Evolutionary conservation across 2,797 vertebrate genomes (phyloP), one percentile per base, ranked within the genome.

Genomic region (Allenopithecus nigroviridis): DNA sequence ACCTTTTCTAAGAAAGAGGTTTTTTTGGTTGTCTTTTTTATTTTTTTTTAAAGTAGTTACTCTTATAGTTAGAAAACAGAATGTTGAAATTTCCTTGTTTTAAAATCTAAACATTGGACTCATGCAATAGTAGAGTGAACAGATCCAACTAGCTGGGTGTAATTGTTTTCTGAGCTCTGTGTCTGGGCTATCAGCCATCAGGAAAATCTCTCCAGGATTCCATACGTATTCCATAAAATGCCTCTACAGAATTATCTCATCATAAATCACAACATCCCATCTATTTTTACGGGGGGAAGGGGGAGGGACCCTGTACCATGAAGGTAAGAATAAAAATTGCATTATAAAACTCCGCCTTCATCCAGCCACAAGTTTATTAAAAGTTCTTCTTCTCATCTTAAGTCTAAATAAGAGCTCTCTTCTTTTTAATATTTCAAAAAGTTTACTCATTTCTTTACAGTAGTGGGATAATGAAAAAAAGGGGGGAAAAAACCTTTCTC

Each of bases 341-440:
- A 92, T 87, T 83, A 83, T 79, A 61, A 76, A 94, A 59, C 5
- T 3, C 33, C 87, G 85, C 64, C 33, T 92, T 91, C 70, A 68
- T 57, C 46, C 61, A 68, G 74, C 59, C 84, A 79, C 76, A 81
- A 50, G 46, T 68, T 91, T 89, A 86, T 93, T 91, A 70, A 93
- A 96, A 85, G 57, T 81, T 85, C 59, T 89, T 91, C 84, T 74
- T 91, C 86, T 74, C 89, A 53, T 87, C 48, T 89, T n/a, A 36
- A 95, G 55, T 88, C 93, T 89, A 89, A 93, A 92, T 81, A 78
- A 80, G 94, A 96, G 53, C 39, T 53, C 41, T 39, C 24, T 86
- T 89, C 53, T 48, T 84, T 94, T 96, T 21, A 81, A 61, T 12
- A 28, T 13, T 33, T 94, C 43, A 48, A 85, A 95, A 94, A 55